Base-by-base conservation (phyloP, 2,797 vertebrate genomes). In the Echeneis naucrates region DNA sequence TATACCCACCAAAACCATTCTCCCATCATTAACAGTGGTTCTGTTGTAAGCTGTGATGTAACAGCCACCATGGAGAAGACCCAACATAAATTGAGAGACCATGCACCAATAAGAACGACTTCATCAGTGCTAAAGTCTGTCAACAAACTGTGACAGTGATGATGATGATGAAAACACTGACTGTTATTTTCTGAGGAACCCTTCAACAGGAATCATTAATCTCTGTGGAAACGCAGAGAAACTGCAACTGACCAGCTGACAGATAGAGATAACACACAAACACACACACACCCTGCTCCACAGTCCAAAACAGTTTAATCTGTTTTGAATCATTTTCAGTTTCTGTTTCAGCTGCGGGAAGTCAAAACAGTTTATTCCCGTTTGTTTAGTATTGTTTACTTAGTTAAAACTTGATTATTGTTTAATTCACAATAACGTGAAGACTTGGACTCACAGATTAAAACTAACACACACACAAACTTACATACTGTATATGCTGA, bases 261-360 rank as follows among this genome's bases (percentile, higher is more conserved):
- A 2, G 48, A 60, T 26, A 1, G 33, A 74, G 67, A 82, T 72
- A 77, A 73, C 54, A 62, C 38, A 71, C 57, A 58, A 57, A 63
- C 33, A 58, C 62, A 35, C 53, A 53, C 35, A 37, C 72, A 50
- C 58, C 17, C 50, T 72, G 45, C n/a, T 68, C 9, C 23, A 51
- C 26, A n/a, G n/a, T 73, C 72, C 63, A 81, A 77, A 77, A 72
- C 42, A 67, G 21, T 72, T 75, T 44, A 38, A 75, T 84, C 66
- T 66, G 37, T 66, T 72, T 61, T 47, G 40, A 68, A 53, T 83
- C 60, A 68, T 68, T 58, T 68, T 24, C 13, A 3, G 35, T 76
- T 73, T 53, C 68, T 53, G 30, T 55, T 48, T 21, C 17, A 33
- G 57, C 44, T 44, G 68, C 42, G 65, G 51, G 5, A 40, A 21